Conservation (phyloP, 2,888 invertebrate species). For the Cremastinae sp. region DNA sequence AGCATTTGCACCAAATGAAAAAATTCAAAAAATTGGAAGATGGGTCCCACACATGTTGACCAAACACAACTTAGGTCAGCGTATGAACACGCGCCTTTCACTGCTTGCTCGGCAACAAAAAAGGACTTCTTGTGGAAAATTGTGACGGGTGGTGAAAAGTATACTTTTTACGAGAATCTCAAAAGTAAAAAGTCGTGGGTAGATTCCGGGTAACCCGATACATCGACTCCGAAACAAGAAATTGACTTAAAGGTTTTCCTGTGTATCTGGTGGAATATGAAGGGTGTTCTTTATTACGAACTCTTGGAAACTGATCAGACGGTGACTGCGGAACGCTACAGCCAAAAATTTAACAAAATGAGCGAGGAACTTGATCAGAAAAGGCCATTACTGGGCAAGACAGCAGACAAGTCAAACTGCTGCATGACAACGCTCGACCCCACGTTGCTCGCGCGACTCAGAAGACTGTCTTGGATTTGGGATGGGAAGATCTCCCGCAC, state of each 20-base stretch:
- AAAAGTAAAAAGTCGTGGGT: conserved; percentile 16
- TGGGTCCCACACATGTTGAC: conserved; percentile 1
- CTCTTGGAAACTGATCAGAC: conserved; percentile 56
- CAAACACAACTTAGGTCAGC: neutral
- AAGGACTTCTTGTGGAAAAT: neutral
- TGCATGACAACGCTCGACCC: conserved; percentile 60
- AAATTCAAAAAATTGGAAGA: too few relatives aligned
- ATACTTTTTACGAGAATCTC: neutral
- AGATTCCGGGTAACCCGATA: neutral
- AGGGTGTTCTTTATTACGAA: conserved; percentile 62
- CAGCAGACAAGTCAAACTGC: conserved; percentile 50
- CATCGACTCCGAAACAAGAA: neutral
- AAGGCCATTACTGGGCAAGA: conserved; percentile 53
- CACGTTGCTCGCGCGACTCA: conserved; percentile 45
- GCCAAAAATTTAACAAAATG: conserved; percentile 50
- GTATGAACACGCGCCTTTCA: neutral
- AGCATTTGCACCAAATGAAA: too few relatives aligned
- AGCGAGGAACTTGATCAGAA: conserved; percentile 53
- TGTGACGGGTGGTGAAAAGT: conserved; percentile 1
- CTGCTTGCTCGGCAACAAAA: neutral
- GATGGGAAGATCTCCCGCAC: conserved; percentile 62
- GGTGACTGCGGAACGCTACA: conserved; percentile 47
- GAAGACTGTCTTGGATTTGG: conserved; percentile 42
- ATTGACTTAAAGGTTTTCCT: neutral
- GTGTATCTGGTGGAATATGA: conserved; percentile 26